Conservation (phyloP, 1,140 invertebrate species). For the Ostrea edulis region DNA sequence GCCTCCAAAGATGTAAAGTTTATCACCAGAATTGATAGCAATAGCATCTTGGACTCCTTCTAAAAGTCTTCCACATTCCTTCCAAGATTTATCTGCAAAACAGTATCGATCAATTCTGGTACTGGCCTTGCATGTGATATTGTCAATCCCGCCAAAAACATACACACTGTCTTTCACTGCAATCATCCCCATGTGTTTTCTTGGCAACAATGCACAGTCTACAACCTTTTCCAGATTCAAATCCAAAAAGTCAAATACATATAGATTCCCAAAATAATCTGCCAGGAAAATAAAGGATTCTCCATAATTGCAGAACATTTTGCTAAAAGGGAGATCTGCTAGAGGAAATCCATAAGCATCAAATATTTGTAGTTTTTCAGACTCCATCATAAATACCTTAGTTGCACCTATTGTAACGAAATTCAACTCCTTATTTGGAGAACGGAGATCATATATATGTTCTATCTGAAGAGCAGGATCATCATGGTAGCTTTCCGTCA, state of each 20-base stretch:
- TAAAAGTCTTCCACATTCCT: not conserved
- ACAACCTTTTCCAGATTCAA: constrained; percentile 66
- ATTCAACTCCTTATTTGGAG: constrained; percentile 12
- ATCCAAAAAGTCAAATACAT: constrained; percentile 64
- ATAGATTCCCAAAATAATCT: constrained; percentile 62
- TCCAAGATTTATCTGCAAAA: constrained; percentile 23
- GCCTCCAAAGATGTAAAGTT: constrained; percentile 1
- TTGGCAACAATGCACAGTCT: constrained; percentile 64
- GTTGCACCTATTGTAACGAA: constrained; percentile 8
- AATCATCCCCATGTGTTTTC: constrained; percentile 69
- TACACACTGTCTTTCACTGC: constrained; percentile 67
- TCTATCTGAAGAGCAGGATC: constrained; percentile 17
- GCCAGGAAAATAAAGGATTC: constrained; percentile 55
- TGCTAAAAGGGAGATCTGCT: constrained; percentile 67
- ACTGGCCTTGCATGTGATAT: constrained; percentile 38
- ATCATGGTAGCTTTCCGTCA: not conserved
- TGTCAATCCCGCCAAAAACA: constrained; percentile 70
- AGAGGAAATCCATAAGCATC: constrained; percentile 70
- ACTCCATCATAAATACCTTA: not conserved
- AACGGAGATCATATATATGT: not conserved
- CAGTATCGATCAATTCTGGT: constrained; percentile 8
- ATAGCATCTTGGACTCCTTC: constrained; percentile 13
- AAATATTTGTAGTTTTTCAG: constrained; percentile 57
- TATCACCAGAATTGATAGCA: constrained; percentile 7
- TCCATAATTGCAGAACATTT: constrained; percentile 71